phyloP scores from a whole-genome alignment of 2,888 invertebrate genomes.

The Ennomos erosarius region DNA sequence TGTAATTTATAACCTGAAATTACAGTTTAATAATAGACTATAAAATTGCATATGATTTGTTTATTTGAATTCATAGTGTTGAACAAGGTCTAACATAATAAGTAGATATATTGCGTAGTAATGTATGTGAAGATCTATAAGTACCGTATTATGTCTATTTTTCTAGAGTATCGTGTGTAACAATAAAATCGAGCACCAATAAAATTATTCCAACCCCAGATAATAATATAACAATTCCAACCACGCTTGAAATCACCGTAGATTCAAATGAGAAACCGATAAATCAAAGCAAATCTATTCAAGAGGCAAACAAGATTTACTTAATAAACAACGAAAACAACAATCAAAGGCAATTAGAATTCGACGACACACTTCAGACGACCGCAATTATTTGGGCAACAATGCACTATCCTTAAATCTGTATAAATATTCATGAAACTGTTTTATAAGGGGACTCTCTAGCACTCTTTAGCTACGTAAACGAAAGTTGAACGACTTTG shows the following conservation, averaged over 20 bases:
- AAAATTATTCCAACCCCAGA: slow-evolving; percentile 3
- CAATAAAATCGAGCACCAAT: neutral
- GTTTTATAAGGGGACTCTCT: slow-evolving; percentile 65
- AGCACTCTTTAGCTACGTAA: slow-evolving; percentile 62
- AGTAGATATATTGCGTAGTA: too few species aligned
- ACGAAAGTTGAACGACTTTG: slow-evolving; percentile 62
- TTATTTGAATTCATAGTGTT: too few species aligned
- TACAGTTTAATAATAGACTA: too few species aligned
- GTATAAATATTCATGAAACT: slow-evolving; percentile 74
- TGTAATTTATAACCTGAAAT: too few species aligned
- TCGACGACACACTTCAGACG: slow-evolving; percentile 52
- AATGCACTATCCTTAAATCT: slow-evolving; percentile 70
- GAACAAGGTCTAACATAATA: too few species aligned
- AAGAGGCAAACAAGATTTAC: slow-evolving; percentile 12
- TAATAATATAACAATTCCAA: too few species aligned
- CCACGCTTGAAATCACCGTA: neutral
- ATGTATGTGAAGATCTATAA: too few species aligned
- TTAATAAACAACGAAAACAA: slow-evolving; percentile 48
- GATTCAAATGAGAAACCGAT: slow-evolving; percentile 9
- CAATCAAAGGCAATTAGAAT: slow-evolving; percentile 55
- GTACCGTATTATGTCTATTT: too few species aligned
- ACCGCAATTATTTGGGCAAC: slow-evolving; percentile 66
- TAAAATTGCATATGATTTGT: too few species aligned
- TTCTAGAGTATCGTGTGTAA: too few species aligned
- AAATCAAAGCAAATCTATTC: slow-evolving; percentile 14